Evolutionary conservation across 2,797 vertebrate genomes (phyloP).

Genomic region (Nothura maculosa): DNA sequence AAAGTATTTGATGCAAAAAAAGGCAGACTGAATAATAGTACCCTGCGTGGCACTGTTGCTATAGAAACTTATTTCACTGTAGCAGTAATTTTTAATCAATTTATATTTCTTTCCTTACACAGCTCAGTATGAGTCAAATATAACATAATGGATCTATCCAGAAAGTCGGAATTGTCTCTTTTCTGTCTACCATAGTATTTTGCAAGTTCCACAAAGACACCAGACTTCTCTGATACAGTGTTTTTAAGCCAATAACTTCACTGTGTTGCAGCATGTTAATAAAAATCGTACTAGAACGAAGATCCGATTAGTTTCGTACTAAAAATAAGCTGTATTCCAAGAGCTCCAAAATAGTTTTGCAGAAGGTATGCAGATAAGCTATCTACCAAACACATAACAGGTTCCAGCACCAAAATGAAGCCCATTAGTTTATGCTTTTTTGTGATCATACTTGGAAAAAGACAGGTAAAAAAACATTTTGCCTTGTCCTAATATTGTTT

Average conservation of each 20-base stretch:
- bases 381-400: neutral
- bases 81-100: slow-evolving; percentile 52
- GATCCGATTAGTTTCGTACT: neutral
- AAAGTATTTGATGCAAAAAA: slow-evolving; percentile 25
- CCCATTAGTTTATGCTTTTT: neutral
- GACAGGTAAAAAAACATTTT: neutral
- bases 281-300: slow-evolving; percentile 36
- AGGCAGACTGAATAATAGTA: slow-evolving; percentile 37
- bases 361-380: neutral
- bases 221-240: neutral
- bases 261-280: neutral
- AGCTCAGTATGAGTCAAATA: slow-evolving; percentile 25
- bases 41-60: slow-evolving; percentile 31
- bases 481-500: neutral
- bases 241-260: neutral
- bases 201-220: neutral
- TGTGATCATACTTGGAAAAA: neutral
- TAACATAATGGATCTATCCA: neutral
- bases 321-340: slow-evolving; percentile 28
- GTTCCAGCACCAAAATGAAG: neutral
- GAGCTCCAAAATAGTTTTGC: neutral
- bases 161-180: neutral
- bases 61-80: slow-evolving; percentile 51
- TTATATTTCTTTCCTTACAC: slow-evolving; percentile 21
- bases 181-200: neutral